Percentiles rank a stretch among this genome's conserved stretches.
These are phyloP conservation scores for Drosophila nigrodunni DNA, from an alignment of 1,140 invertebrate species.

Conservation along the genomic window DNA sequence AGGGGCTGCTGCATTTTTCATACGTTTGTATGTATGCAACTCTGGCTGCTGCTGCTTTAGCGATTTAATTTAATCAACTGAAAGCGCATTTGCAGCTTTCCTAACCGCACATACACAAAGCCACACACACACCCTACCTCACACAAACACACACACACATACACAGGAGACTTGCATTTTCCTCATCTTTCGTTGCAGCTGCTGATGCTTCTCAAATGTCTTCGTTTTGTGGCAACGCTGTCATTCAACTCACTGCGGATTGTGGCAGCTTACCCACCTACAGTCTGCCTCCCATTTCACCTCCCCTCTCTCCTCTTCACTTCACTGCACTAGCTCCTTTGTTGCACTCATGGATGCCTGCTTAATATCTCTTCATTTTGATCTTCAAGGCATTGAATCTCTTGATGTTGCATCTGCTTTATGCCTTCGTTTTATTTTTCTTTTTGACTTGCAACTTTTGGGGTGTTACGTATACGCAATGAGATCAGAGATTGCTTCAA, in stretches of 20 bases:
- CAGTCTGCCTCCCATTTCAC: neutral
- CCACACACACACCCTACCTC: conserved; percentile 20
- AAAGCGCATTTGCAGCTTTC: conserved; percentile 83
- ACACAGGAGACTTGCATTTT: conserved; percentile 48
- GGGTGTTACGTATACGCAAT: neutral
- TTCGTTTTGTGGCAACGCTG: conserved; percentile 57
- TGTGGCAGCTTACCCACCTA: conserved; percentile 24
- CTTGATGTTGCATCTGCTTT: neutral
- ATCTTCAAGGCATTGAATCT: conserved; percentile 27
- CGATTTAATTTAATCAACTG: conserved; percentile 84
- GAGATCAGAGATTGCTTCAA: neutral
- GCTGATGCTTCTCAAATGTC: conserved; percentile 43
- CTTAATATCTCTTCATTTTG: conserved; percentile 35
- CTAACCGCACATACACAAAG: conserved; percentile 53
- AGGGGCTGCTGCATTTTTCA: conserved; percentile 68
- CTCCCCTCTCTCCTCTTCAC: no score
- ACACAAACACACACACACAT: conserved; percentile 25
- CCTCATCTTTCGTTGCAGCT: conserved; percentile 17
- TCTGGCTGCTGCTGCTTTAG: conserved; percentile 55
- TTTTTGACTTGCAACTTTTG: neutral
- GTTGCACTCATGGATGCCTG: conserved; percentile 15
- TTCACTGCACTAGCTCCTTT: no score
- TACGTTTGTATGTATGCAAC: conserved; percentile 54
- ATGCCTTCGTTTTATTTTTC: neutral
- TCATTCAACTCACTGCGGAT: conserved; percentile 56